Conservation (phyloP, 2,113 vertebrate species). For the Cryptomyrus ogoouensis region DNA sequence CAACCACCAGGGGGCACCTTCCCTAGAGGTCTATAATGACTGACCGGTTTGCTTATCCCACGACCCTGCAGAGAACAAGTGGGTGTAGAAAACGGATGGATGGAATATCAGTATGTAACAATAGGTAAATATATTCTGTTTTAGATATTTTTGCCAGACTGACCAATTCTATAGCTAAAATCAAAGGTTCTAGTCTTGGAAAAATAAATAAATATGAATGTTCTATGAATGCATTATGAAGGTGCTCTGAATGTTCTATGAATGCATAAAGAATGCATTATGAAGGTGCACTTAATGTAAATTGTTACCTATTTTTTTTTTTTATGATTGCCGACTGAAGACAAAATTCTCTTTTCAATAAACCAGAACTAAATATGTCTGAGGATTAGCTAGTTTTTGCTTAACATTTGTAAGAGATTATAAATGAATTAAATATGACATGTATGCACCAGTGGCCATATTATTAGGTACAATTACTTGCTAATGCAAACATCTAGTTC, state of each 20-base stretch:
- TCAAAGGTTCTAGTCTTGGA: neutral
- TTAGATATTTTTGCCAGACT: neutral
- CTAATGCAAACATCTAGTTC: neutral
- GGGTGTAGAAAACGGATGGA: neutral
- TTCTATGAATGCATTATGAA: no score
- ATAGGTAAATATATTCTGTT: neutral
- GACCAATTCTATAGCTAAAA: neutral
- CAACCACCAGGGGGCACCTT: conserved; percentile 10
- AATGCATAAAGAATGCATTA: no score
- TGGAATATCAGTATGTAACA: neutral
- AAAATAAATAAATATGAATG: neutral
- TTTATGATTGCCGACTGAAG: neutral
- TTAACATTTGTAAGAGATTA: neutral
- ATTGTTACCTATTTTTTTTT: neutral
- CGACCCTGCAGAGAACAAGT: neutral
- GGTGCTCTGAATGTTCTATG: no score
- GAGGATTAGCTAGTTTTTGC: neutral
- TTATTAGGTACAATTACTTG: neutral
- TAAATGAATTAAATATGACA: neutral
- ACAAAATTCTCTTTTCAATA: neutral
- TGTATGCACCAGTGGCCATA: neutral
- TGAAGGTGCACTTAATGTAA: no score
- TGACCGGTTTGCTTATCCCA: neutral
- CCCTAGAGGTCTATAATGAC: neutral
- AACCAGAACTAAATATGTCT: neutral